Evolutionary conservation across 2,113 vertebrate genomes (phyloP).

Genomic region (Larimichthys crocea): DNA sequence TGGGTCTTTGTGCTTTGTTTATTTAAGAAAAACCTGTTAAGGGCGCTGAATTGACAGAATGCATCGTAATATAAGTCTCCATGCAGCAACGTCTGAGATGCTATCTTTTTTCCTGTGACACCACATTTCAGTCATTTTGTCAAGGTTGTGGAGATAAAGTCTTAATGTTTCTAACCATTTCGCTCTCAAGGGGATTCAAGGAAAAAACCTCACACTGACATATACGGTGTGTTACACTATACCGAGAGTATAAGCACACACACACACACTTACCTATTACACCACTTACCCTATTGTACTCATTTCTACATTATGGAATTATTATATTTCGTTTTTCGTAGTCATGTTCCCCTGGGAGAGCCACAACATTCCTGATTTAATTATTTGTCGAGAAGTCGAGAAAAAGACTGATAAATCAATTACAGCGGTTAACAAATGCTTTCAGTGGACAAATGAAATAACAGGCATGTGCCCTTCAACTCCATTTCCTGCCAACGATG

Average conservation of each 20-base stretch:
- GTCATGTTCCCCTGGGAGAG: slow-evolving; percentile 13
- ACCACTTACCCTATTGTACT: not conserved
- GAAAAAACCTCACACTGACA: slow-evolving; percentile 19
- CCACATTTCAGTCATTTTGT: slow-evolving; percentile 73
- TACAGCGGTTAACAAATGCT: slow-evolving; percentile 26
- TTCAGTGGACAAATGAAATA: slow-evolving; percentile 35
- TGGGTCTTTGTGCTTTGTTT: slow-evolving; percentile 24
- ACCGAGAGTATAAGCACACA: not conserved
- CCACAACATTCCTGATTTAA: slow-evolving; percentile 27
- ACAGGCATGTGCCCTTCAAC: slow-evolving; percentile 41
- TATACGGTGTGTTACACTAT: not conserved
- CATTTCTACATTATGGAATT: slow-evolving; percentile 3
- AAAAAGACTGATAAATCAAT: slow-evolving; percentile 51
- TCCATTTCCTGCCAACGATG: not conserved
- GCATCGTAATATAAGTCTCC: not conserved
- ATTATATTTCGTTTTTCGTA: slow-evolving; percentile 20
- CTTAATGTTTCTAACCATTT: slow-evolving; percentile 53
- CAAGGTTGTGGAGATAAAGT: slow-evolving; percentile 73
- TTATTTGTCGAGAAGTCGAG: slow-evolving; percentile 46
- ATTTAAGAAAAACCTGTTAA: slow-evolving; percentile 39
- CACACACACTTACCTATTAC: not conserved
- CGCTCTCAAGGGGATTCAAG: slow-evolving; percentile 63
- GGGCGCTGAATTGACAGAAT: slow-evolving; percentile 29
- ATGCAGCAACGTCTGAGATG: slow-evolving; percentile 50
- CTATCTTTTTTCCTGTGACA: slow-evolving; percentile 63